Base-by-base conservation (phyloP, 2,888 invertebrate genomes). In the Phalera bucephala region DNA sequence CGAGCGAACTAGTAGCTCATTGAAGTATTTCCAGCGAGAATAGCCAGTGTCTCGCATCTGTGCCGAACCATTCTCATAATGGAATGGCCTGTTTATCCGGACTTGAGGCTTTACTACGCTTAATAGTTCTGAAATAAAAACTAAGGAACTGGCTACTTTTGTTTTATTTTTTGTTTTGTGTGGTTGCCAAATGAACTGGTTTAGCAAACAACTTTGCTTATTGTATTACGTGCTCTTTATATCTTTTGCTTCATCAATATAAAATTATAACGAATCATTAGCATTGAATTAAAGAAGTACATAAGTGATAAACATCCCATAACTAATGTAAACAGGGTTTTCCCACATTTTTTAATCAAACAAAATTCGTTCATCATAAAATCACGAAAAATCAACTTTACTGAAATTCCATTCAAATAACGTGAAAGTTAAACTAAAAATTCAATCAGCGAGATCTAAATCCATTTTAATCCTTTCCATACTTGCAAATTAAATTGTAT, bases 11-110 rank as follows among this genome's bases (percentile, higher is more conserved):
- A 36, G 32, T 35, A 40, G 34, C 43, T 52, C 37, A 41, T 35
- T 38, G 40, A 10, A 48, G 40, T 37, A 41, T 45, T 45, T 44
- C 34, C 40, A 29, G 15, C 22, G 27, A 23, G 45, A 40, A 33
- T 56, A 62, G 65, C 52, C 59, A 41, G 50, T 41, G 12, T 12
- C 58, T 59, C 66, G 48, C 67, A 72, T 71, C 66, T 65, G 66
- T 56, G 64, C 43, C 59, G 45, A 48, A 2, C 67, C 61, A 62
- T 69, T 71, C 65, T 62, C 64, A 61, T 76, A 79, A 79, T 76
- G 71, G 66, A 70, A 78, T 74, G 63, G 72, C 64, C 71, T 73
- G 70, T 70, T 78, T 75, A 76, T 72, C 61, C 61, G 46, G 45
- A 38, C 40, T 36, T 34, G 40, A 38, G 36, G 25, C 38, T 43